A percentile compares a stretch with the other conserved stretches of the same genome.
These are phyloP conservation scores for Saxidomus purpurata DNA, from an alignment of 1,140 invertebrate genomes.

Conservation along the genomic window DNA sequence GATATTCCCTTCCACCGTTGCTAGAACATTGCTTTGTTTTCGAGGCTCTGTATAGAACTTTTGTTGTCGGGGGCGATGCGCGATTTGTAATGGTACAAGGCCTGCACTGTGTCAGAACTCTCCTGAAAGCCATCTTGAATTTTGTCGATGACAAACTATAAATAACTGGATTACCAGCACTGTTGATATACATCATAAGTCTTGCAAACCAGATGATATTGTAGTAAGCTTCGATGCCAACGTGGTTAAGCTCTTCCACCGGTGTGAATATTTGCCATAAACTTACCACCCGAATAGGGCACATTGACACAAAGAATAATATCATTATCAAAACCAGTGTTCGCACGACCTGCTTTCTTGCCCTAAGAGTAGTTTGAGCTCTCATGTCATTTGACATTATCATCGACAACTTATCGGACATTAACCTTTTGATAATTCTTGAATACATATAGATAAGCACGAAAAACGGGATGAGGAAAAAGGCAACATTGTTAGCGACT, in stretches of 20 bases:
- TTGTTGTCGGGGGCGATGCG: not conserved
- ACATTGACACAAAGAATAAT: constrained; percentile 95
- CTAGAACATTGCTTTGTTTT: not conserved
- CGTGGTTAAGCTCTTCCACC: constrained; percentile 89
- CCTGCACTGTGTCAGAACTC: not conserved
- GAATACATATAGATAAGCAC: constrained; percentile 74
- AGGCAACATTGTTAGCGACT: constrained; percentile 64
- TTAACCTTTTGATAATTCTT: constrained; percentile 69
- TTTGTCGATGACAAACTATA: constrained; percentile 83
- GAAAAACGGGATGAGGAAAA: constrained; percentile 72
- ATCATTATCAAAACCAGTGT: constrained; percentile 96
- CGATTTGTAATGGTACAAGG: not conserved
- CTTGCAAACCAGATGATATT: constrained; percentile 93
- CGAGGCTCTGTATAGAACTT: not conserved
- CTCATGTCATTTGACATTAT: constrained; percentile 42
- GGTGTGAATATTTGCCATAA: constrained; percentile 89
- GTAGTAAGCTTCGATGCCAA: constrained; percentile 94
- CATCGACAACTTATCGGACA: constrained; percentile 27
- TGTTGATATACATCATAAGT: constrained; percentile 81
- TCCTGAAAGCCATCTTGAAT: constrained; percentile 78
- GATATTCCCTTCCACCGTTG: not conserved
- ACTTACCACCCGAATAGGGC: constrained; percentile 95
- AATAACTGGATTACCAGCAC: constrained; percentile 83
- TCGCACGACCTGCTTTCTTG: constrained; percentile 89
- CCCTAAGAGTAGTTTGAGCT: not conserved